Conservation (phyloP, 2,888 invertebrate species). For the Pycnomerus fuliginosus region DNA sequence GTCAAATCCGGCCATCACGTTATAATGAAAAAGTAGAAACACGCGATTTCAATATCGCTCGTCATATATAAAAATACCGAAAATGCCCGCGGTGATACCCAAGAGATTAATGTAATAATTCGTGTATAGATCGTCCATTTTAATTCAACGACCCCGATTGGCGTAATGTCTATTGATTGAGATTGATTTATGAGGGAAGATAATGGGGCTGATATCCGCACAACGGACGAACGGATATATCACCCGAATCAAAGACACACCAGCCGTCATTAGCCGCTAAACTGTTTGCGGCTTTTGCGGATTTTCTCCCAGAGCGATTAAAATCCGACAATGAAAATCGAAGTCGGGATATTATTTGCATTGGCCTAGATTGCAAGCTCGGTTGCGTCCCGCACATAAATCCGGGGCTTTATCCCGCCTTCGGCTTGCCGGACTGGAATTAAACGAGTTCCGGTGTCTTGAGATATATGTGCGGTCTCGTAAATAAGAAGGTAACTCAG, state of each 20-base stretch:
- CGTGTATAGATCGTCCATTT: constrained; percentile 26
- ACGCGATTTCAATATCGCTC: too few species aligned
- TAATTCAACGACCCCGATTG: constrained; percentile 31
- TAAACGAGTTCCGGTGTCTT: constrained; percentile 42
- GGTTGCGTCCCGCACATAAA: constrained; percentile 35
- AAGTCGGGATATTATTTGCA: constrained; percentile 38
- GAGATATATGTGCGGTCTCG: constrained; percentile 38
- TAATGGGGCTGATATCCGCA: constrained; percentile 30
- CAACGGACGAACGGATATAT: constrained; percentile 21
- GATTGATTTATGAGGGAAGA: constrained; percentile 34
- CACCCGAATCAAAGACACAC: constrained; percentile 23
- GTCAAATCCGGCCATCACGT: too few species aligned
- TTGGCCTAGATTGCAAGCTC: constrained; percentile 39
- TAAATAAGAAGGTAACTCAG: constrained; percentile 39
- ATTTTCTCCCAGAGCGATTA: not conserved
- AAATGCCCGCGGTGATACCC: constrained; percentile 22
- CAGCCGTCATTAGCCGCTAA: constrained; percentile 5
- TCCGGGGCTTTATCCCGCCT: constrained; percentile 37
- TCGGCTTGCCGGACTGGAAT: constrained; percentile 37
- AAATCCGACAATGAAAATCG: constrained; percentile 30
- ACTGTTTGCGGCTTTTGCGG: constrained; percentile 6
- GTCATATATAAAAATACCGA: too few species aligned
- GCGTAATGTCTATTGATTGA: constrained; percentile 35
- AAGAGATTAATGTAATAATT: constrained; percentile 35
- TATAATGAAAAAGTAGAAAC: too few species aligned